These are phyloP conservation scores for Liasis olivaceus DNA, from an alignment of 2,797 vertebrate genomes.

Conservation along the genomic window DNA sequence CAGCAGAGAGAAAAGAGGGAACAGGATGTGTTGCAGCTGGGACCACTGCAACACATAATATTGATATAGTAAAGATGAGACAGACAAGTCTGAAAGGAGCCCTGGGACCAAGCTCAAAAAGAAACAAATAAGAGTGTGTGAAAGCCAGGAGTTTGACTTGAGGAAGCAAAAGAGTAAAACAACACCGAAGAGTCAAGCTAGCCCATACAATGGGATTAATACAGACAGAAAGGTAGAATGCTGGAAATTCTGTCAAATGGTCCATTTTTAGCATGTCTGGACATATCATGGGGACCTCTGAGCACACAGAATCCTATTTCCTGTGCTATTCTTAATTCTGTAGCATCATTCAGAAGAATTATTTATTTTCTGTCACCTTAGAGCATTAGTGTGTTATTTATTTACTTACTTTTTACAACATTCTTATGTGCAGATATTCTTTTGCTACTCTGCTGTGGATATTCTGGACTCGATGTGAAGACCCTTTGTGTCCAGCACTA, in stretches of 20 bases:
- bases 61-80: conserved; percentile 46
- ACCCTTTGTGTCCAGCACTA: neutral
- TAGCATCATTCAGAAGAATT: neutral
- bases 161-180: conserved; percentile 32
- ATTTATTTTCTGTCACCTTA: neutral
- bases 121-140: conserved; percentile 34
- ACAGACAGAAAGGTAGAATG: conserved; percentile 1
- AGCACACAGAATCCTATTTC: neutral
- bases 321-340: neutral
- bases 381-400: neutral
- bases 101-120: conserved; percentile 35
- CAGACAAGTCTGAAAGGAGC: conserved; percentile 56
- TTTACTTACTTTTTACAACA: neutral
- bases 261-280: conserved; percentile 2
- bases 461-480: neutral
- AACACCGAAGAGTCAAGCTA: conserved; percentile 38
- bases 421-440: neutral
- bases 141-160: conserved; percentile 42
- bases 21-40: conserved; percentile 57
- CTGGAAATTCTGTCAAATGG: conserved; percentile 28
- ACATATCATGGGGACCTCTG: neutral
- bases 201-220: conserved; percentile 41
- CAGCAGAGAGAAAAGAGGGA: conserved; percentile 59
- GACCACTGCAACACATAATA: conserved; percentile 58
- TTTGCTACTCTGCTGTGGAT: neutral